These are phyloP conservation scores for Tetanocera ferruginea DNA, from an alignment of 2,888 invertebrate species.

Conservation along the genomic window DNA sequence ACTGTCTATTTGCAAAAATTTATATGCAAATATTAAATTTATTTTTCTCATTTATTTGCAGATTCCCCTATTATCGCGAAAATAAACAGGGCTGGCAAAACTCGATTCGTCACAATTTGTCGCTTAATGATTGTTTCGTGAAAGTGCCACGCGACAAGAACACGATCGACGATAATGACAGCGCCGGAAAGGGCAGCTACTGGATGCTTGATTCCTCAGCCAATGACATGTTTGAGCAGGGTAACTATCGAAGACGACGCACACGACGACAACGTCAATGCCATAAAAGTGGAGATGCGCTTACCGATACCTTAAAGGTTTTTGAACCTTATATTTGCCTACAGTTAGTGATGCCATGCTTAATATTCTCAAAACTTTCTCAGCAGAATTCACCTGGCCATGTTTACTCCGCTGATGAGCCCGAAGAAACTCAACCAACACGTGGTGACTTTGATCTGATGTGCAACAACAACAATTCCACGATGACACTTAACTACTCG, in stretches of 20 bases:
- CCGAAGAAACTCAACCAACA: neutral
- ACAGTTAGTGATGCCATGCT: too few species aligned
- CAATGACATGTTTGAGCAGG: conserved; percentile 89
- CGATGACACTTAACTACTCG: conserved; percentile 61
- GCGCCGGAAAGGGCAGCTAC: conserved; percentile 81
- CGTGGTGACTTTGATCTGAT: conserved; percentile 33
- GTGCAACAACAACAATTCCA: conserved; percentile 37
- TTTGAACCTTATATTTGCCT: neutral
- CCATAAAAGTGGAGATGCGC: conserved; percentile 49
- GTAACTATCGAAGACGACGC: conserved; percentile 83
- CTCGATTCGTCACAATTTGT: conserved; percentile 84
- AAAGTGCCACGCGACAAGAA: conserved; percentile 74
- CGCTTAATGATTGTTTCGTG: conserved; percentile 86
- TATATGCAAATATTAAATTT: neutral
- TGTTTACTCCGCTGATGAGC: neutral
- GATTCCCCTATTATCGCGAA: conserved; percentile 85
- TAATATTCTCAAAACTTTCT: neutral
- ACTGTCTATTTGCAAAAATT: too few species aligned
- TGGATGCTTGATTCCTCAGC: conserved; percentile 86
- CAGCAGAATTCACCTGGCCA: neutral
- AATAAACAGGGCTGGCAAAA: conserved; percentile 89
- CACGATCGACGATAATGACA: conserved; percentile 65
- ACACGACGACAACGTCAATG: conserved; percentile 73
- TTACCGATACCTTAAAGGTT: conserved; percentile 53
- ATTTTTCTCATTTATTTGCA: conserved; percentile 47